A percentile compares a stretch with the other conserved stretches of the same genome.
Evolutionary conservation across 2,888 invertebrate genomes (phyloP).

Genomic region (Aproaerema taeniolella): DNA sequence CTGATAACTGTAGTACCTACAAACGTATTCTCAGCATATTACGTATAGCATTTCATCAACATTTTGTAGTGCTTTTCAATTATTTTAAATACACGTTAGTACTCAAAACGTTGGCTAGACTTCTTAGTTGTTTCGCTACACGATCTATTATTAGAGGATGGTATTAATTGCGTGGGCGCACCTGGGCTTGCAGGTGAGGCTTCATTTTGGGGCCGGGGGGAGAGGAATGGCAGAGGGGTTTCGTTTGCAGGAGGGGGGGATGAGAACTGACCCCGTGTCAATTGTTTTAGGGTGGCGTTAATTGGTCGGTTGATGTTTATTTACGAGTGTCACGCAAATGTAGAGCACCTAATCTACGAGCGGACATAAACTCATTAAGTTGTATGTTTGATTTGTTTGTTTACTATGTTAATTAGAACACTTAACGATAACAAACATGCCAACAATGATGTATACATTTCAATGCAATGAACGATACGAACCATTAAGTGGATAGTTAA

Average conservation of each 20-base stretch:
- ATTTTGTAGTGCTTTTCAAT: conserved; percentile 13
- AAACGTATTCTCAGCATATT: too few species aligned
- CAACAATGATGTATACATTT: too few species aligned
- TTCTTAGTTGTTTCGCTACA: conserved; percentile 13
- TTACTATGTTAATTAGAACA: too few species aligned
- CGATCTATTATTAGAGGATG: conserved; percentile 58
- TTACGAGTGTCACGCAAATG: conserved; percentile 12
- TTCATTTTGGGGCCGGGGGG: conserved; percentile 48
- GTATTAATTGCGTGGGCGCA: conserved; percentile 65
- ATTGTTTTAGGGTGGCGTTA: conserved; percentile 25
- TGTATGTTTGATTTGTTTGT: too few species aligned
- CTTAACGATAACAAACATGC: too few species aligned
- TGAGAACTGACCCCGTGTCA: conserved; percentile 41
- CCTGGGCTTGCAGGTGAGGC: conserved; percentile 71
- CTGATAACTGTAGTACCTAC: too few species aligned
- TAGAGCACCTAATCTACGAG: conserved; percentile 2
- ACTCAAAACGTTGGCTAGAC: conserved; percentile 5
- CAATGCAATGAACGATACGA: too few species aligned
- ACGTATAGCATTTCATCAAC: too few species aligned
- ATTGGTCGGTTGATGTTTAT: conserved; percentile 26
- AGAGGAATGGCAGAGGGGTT: conserved; percentile 12
- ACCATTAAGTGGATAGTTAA: too few species aligned
- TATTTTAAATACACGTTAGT: conserved; percentile 7
- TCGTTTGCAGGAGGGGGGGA: conserved; percentile 32
- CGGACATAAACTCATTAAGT: too few species aligned